Evolutionary conservation across 2,888 invertebrate genomes (phyloP), one percentile per base, ranked within the genome.

Genomic region (Caenorhabditis plicata): DNA sequence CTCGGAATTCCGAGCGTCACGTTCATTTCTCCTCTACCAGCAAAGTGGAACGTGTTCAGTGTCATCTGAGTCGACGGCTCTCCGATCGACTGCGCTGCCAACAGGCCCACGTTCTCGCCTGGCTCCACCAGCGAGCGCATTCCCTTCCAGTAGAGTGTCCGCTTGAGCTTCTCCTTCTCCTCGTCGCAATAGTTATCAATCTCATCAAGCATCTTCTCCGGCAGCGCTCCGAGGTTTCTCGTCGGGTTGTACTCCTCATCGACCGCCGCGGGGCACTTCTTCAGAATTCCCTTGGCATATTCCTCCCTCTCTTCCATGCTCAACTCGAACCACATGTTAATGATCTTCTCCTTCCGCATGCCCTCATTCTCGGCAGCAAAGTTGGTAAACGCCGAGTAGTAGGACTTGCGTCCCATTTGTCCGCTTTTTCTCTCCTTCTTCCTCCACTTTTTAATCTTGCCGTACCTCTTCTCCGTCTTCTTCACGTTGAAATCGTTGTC

Each of bases 1-100:
- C 98, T 88, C 0, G 98, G 98, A 75, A 98, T 96, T 86, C 98
- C 98, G n/a, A 99, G 86, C 0, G 98, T 98, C 0, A 99, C 96
- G 85, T 99, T 99, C 95, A 98, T 98, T 84, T 98, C 98, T 85
- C 96, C 95, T 84, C 75, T 58, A 32, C 95, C 88, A 75, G 98
- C 98, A 82, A 98, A 98, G 82, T 99, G 98, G 83, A 99, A 99
- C 33, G 98, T 99, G 83, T 99, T 99, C 81, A 99, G 84, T 77
- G 98, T 99, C 98, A 99, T 98, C 52, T 99, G 98, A 55, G 98
- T 99, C 2, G 96, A 96, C 0, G 98, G 98, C 83, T 99, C 98
- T 52, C 98, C 98, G 61, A 99, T 89, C 0, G 94, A 94, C 84
- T 96, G 96, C 1, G 96, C 96, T 13, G 98, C 96, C 64, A 98